phyloP scores from a whole-genome alignment of 2,888 invertebrate genomes.

The Nemotelus nigrinus region DNA sequence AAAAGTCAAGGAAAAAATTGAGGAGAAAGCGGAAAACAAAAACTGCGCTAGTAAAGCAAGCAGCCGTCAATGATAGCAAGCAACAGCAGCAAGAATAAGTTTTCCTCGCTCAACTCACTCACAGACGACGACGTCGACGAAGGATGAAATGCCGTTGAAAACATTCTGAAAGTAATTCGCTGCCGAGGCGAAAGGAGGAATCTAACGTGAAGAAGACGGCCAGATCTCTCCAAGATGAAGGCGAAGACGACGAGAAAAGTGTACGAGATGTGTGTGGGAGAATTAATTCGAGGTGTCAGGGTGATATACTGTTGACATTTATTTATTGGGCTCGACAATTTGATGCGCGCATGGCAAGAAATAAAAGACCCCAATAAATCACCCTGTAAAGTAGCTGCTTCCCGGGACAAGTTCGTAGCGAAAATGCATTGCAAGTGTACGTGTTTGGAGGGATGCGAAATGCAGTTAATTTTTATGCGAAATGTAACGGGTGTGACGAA shows the following conservation, averaged over 20 bases:
- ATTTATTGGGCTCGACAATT: conserved; percentile 46
- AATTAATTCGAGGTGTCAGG: conserved; percentile 46
- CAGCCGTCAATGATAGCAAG: not conserved
- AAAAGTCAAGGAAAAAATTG: conserved; percentile 24
- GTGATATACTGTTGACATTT: conserved; percentile 45
- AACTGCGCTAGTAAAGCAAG: not conserved
- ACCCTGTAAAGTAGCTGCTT: conserved; percentile 28
- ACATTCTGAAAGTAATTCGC: conserved; percentile 32
- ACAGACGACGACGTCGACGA: not conserved
- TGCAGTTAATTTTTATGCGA: conserved; percentile 22
- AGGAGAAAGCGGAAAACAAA: conserved; percentile 5
- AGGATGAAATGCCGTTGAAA: conserved; percentile 32
- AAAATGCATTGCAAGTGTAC: not conserved
- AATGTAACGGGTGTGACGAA: conserved; percentile 29
- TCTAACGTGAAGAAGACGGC: conserved; percentile 11
- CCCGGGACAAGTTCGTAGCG: not conserved
- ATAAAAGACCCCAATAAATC: conserved; percentile 42
- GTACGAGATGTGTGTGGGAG: not conserved
- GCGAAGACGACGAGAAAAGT: not conserved
- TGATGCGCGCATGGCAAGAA: conserved; percentile 44
- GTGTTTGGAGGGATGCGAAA: not conserved
- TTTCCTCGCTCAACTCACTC: not conserved
- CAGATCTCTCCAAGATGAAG: not conserved
- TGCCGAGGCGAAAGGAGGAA: not conserved
- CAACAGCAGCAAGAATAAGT: not conserved